These are phyloP conservation scores for Colletes gigas DNA, from an alignment of 1,140 invertebrate species.

Conservation along the genomic window DNA sequence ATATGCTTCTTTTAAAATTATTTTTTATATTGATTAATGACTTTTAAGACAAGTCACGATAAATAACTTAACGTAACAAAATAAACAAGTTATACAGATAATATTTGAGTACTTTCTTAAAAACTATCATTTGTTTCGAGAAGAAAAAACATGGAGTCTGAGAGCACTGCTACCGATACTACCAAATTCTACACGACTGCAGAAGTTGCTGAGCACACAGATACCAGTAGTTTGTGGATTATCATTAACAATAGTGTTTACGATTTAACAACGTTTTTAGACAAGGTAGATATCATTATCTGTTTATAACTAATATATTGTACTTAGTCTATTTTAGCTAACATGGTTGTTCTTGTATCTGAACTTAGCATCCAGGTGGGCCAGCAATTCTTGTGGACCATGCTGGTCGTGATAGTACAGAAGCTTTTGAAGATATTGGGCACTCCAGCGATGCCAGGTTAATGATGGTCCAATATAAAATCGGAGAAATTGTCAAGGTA, in stretches of 20 bases:
- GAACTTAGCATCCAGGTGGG: slow-evolving; percentile 94
- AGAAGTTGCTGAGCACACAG: slow-evolving; percentile 83
- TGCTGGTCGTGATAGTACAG: slow-evolving; percentile 92
- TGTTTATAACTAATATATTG: background rate
- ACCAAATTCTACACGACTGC: slow-evolving; percentile 73
- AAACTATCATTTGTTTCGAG: background rate
- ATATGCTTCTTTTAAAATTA: background rate
- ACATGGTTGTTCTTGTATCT: background rate
- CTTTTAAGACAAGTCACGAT: too few relatives aligned
- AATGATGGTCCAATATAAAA: slow-evolving; percentile 94
- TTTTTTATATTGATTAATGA: background rate
- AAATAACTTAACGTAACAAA: too few relatives aligned
- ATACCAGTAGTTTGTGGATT: slow-evolving; percentile 84
- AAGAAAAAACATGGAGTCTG: slow-evolving; percentile 61
- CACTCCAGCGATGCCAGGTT: slow-evolving; percentile 97
- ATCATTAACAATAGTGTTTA: slow-evolving; percentile 89
- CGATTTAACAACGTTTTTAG: slow-evolving; percentile 88
- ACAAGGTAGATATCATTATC: slow-evolving; percentile 82
- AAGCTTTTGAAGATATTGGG: slow-evolving; percentile 98
- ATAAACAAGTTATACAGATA: too few relatives aligned
- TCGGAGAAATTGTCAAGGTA: slow-evolving; percentile 93
- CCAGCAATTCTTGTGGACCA: slow-evolving; percentile 97
- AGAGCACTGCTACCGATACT: slow-evolving; percentile 27
- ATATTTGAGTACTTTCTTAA: too few relatives aligned
- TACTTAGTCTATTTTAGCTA: too few relatives aligned